Percentiles rank a stretch among this genome's conserved stretches.
These are phyloP conservation scores for Osmoderma eremita DNA, from an alignment of 2,888 invertebrate species.

Conservation along the genomic window DNA sequence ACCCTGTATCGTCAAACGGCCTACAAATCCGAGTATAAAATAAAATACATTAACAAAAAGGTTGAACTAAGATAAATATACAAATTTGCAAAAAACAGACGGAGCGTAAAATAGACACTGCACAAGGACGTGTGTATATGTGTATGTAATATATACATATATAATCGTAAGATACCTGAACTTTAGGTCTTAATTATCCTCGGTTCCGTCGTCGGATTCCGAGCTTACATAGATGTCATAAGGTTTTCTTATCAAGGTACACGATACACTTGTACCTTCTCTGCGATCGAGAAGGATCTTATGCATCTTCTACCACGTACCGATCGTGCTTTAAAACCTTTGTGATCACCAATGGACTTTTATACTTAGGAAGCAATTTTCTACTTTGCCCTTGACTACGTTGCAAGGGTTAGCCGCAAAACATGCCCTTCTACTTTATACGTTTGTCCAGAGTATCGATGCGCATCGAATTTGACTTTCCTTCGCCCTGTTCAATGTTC, in stretches of 20 bases:
- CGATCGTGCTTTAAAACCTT: constrained; percentile 31
- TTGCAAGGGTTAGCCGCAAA: not conserved
- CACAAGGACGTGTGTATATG: no score
- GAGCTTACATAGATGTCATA: constrained; percentile 20
- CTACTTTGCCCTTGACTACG: not conserved
- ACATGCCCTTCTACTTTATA: constrained; percentile 17
- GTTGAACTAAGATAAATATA: no score
- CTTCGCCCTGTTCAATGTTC: no score
- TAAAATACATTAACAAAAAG: no score
- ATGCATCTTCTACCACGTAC: constrained; percentile 10
- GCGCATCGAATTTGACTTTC: constrained; percentile 3
- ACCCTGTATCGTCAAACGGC: no score
- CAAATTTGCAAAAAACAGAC: no score
- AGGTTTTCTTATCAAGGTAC: constrained; percentile 14
- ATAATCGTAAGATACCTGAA: not conserved
- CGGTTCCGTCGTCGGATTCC: constrained; percentile 1
- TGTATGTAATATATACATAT: not conserved
- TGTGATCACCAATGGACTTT: constrained; percentile 15
- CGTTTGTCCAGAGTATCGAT: constrained; percentile 2
- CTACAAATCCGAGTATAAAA: no score
- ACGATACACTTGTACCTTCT: constrained; percentile 22
- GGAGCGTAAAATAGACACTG: no score
- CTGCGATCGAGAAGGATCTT: not conserved
- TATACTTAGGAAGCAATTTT: constrained; percentile 26
- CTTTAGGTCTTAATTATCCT: not conserved